Percentiles rank a stretch among this genome's conserved stretches.
Conservation (phyloP, 2,113 vertebrate species). For the Passerina amoena region DNA sequence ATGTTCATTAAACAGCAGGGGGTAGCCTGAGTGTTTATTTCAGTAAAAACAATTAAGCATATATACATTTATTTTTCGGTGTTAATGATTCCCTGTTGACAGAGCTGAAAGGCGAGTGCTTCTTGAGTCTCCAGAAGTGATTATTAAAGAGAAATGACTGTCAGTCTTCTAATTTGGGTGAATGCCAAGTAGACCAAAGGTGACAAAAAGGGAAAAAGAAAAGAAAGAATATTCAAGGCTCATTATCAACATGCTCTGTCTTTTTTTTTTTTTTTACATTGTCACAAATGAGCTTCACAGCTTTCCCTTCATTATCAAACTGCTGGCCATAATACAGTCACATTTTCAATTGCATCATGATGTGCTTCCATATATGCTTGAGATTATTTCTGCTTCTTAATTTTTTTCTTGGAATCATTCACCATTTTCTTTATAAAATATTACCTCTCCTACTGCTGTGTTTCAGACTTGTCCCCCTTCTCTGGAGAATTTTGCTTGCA, state of each 20-base stretch:
- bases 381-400: background rate
- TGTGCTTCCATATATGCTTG: background rate
- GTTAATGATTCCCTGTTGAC: conserved; percentile 64
- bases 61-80: conserved; percentile 33
- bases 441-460: conserved; percentile 6
- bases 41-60: conserved; percentile 64
- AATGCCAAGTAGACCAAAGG: conserved; percentile 54
- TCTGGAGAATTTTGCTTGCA: background rate
- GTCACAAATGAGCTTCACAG: background rate
- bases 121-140: conserved; percentile 49
- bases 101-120: conserved; percentile 18
- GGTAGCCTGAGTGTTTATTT: conserved; percentile 55
- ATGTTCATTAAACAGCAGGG: conserved; percentile 50
- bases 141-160: conserved; percentile 64
- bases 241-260: background rate
- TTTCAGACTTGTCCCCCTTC: background rate
- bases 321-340: background rate
- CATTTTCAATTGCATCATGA: background rate
- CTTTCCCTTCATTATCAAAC: background rate
- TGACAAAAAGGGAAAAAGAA: background rate
- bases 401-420: conserved; percentile 12
- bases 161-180: conserved; percentile 53
- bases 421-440: conserved; percentile 38
- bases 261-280: background rate
- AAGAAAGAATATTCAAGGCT: conserved; percentile 6